Percentiles rank a stretch among this genome's conserved stretches.
Conservation (phyloP, 2,113 vertebrate genomes). For the Coracopsis vasa region DNA sequence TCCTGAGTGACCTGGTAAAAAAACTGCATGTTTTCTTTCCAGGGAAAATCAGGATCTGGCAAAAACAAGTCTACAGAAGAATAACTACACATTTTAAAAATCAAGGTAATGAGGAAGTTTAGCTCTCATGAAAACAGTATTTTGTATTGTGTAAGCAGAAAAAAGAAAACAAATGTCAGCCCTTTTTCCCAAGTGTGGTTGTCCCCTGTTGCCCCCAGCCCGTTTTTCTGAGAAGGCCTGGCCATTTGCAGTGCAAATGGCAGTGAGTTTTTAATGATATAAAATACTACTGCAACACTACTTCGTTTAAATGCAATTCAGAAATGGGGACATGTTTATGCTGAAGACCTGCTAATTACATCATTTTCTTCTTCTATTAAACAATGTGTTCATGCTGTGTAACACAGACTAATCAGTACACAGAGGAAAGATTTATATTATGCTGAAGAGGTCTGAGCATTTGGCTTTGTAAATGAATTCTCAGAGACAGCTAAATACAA, state of each 20-base stretch:
- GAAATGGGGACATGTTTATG: neutral
- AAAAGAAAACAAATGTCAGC: neutral
- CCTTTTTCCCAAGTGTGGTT: neutral
- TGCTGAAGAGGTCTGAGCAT: neutral
- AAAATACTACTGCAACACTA: neutral
- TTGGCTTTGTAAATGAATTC: slow-evolving; percentile 26
- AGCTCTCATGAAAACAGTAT: neutral
- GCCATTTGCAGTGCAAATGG: neutral
- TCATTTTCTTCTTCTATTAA: slow-evolving; percentile 7
- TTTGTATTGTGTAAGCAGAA: neutral
- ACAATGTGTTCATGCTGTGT: neutral
- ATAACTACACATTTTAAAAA: neutral
- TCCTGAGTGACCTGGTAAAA: neutral
- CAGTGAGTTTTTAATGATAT: neutral
- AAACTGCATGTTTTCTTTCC: neutral
- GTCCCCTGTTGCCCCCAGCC: neutral
- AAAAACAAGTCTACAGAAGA: neutral
- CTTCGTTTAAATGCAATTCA: neutral
- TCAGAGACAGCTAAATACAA: neutral
- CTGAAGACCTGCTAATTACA: neutral
- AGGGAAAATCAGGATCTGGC: neutral
- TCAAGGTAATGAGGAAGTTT: neutral
- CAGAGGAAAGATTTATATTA: neutral
- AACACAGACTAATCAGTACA: neutral
- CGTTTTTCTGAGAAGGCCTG: neutral